Conservation (phyloP, 2,113 vertebrate genomes). For the Cathartes aura region DNA sequence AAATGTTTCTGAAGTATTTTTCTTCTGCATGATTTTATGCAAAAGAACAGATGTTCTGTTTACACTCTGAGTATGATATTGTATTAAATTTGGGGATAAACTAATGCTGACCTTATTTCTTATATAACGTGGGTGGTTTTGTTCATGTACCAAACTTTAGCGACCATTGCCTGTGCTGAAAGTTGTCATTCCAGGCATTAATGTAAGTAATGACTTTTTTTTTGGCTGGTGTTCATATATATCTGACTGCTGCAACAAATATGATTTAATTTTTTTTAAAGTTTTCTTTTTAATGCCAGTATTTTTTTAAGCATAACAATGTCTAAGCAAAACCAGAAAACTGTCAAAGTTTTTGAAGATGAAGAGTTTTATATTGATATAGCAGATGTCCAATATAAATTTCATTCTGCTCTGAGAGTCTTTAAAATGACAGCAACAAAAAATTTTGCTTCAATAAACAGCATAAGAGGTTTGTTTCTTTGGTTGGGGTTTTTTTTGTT, state of each 20-base stretch:
- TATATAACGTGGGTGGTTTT: not conserved
- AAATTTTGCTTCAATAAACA: not conserved
- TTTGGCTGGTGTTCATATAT: not conserved
- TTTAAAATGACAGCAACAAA: not conserved
- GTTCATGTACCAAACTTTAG: not conserved
- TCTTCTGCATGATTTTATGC: not conserved
- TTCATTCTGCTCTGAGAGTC: not conserved
- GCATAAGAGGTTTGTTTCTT: not conserved
- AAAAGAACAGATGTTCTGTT: not conserved
- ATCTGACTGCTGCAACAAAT: not conserved
- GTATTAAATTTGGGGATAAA: not conserved
- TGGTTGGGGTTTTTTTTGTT: not conserved
- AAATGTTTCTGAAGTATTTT: not conserved
- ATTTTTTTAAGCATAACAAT: not conserved
- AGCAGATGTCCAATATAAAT: not conserved
- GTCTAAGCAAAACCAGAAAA: not conserved
- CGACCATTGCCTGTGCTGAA: accelerated
- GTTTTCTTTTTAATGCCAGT: not conserved
- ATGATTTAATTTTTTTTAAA: not conserved
- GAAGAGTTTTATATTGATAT: not conserved
- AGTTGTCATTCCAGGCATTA: not conserved
- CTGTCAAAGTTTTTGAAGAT: not conserved
- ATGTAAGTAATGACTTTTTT: not conserved
- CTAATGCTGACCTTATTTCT: not conserved
- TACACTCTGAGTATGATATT: not conserved